phyloP scores from a whole-genome alignment of 1,140 invertebrate genomes.

The Trachelipus rathkii region DNA sequence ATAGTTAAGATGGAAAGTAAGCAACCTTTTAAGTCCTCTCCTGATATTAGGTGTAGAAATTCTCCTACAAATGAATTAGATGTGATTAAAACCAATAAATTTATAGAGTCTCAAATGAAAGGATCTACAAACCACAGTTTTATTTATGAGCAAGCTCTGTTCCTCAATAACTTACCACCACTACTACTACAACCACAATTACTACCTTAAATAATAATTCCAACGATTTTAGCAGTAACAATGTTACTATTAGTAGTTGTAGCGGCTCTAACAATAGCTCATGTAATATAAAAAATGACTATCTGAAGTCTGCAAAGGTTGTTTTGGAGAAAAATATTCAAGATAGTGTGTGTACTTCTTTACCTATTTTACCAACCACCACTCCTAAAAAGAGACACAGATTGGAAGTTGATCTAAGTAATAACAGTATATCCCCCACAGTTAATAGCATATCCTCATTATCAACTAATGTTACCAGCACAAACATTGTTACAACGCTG shows the following conservation, averaged over 20 bases:
- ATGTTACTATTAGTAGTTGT: too few relatives aligned
- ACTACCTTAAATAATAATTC: too few relatives aligned
- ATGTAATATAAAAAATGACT: background rate
- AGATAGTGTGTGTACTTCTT: background rate
- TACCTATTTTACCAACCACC: constrained; percentile 30
- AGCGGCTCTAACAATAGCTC: background rate
- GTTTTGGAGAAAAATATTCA: background rate
- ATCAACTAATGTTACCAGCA: background rate
- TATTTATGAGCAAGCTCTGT: background rate
- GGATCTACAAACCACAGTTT: background rate
- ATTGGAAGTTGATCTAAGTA: constrained; percentile 49
- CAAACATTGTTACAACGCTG: background rate
- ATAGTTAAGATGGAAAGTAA: background rate
- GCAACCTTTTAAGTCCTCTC: background rate
- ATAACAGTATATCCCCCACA: background rate
- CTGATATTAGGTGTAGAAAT: background rate
- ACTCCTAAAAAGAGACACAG: constrained; percentile 61
- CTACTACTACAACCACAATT: background rate
- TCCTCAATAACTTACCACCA: background rate
- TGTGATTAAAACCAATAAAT: background rate
- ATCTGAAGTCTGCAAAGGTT: background rate
- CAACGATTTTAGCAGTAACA: too few relatives aligned
- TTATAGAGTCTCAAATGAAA: background rate
- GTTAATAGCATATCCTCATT: background rate
- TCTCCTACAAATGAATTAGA: background rate